Percentiles rank a stretch among this genome's conserved stretches.
Conservation (phyloP, 2,888 invertebrate species). For the Leptopterna dolabrata region DNA sequence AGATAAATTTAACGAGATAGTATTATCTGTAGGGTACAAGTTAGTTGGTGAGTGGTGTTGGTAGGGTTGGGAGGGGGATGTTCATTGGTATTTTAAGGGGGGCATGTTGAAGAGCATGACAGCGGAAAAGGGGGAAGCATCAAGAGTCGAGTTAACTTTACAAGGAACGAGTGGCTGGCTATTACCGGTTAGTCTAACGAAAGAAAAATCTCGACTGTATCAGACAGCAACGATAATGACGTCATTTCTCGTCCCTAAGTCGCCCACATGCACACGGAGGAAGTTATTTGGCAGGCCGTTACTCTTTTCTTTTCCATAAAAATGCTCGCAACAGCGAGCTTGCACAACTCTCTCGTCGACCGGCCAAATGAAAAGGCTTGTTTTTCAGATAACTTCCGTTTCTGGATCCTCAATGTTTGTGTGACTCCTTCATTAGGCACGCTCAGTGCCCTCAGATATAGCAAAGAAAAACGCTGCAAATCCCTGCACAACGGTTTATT, state of each 20-base stretch:
- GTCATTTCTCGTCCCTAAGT: background rate
- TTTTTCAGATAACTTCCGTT: too few species aligned
- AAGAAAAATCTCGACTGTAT: conserved; percentile 3
- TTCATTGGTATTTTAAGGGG: background rate
- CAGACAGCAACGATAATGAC: conserved; percentile 7
- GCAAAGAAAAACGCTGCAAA: too few species aligned
- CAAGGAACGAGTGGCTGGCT: background rate
- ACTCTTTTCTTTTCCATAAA: background rate
- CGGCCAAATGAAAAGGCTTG: too few species aligned
- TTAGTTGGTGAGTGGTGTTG: background rate
- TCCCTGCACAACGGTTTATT: too few species aligned
- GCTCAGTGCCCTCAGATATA: too few species aligned
- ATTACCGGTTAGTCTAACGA: background rate
- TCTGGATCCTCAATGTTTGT: too few species aligned
- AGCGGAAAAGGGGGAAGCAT: background rate
- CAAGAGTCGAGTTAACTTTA: background rate
- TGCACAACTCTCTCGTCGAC: too few species aligned
- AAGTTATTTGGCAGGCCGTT: background rate
- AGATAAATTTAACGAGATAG: background rate
- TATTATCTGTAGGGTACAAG: background rate
- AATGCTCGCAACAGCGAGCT: background rate
- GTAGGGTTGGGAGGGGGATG: background rate
- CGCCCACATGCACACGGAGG: background rate
- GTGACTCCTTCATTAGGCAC: too few species aligned
- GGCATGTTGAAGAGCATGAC: background rate